These are phyloP conservation scores for Caradrina kadenii DNA, from an alignment of 2,888 invertebrate genomes.

Conservation along the genomic window DNA sequence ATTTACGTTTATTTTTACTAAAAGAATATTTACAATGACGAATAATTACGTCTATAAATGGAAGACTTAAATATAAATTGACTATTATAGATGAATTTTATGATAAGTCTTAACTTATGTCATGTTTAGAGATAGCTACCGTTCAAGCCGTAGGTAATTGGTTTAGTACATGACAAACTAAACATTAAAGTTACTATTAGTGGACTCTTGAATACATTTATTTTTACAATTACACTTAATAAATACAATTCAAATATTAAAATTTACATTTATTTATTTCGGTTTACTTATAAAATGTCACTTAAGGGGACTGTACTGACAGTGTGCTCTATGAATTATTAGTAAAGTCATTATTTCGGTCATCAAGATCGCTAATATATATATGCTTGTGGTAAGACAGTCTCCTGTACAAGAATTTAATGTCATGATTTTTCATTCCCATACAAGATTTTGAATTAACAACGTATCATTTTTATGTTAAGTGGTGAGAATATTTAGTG, in stretches of 20 bases:
- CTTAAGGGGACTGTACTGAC: conserved; percentile 17
- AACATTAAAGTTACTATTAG: conserved; percentile 68
- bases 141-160: conserved; percentile 54
- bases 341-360: no score
- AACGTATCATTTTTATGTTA: no score
- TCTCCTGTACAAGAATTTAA: no score
- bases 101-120: conserved; percentile 74
- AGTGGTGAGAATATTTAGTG: no score
- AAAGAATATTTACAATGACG: conserved; percentile 80
- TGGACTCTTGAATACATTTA: conserved; percentile 67
- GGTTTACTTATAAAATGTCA: conserved; percentile 48
- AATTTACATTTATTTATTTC: conserved; percentile 53
- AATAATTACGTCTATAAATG: conserved; percentile 61
- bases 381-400: no score
- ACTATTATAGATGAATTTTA: conserved; percentile 75
- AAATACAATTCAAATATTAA: conserved; percentile 57
- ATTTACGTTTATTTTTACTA: conserved; percentile 64
- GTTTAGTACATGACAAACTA: conserved; percentile 78
- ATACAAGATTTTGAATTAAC: no score
- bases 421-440: no score
- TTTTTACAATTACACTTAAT: conserved; percentile 60
- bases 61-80: conserved; percentile 82
- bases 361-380: no score
- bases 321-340: no score
- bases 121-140: conserved; percentile 77